phyloP scores from a whole-genome alignment of 92 coral and sea anemone genomes.

The Actinernus sp. region DNA sequence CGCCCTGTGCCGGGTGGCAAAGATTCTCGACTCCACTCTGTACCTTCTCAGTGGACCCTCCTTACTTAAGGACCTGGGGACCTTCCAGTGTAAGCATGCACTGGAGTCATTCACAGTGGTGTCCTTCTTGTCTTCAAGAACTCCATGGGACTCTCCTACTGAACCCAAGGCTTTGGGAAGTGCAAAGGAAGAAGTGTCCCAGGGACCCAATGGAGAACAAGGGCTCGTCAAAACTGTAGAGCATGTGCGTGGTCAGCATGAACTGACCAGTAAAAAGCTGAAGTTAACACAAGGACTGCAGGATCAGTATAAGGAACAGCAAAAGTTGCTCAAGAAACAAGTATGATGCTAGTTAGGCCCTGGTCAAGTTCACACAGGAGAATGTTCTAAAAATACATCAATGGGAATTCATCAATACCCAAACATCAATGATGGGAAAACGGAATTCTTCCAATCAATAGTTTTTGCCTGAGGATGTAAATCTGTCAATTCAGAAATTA shows the following conservation, averaged over 20 bases:
- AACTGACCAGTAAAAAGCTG: slow-evolving; percentile 63
- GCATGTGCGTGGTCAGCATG: slow-evolving; percentile 55
- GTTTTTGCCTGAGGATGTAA: too few species aligned
- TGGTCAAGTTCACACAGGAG: slow-evolving; percentile 12
- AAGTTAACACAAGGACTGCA: slow-evolving; percentile 69
- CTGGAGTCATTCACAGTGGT: slow-evolving; percentile 80
- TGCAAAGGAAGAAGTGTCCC: neutral
- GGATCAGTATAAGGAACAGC: slow-evolving; percentile 85
- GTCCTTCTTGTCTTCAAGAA: slow-evolving; percentile 76
- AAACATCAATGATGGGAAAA: too few species aligned
- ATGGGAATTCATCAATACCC: too few species aligned
- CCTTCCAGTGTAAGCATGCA: slow-evolving; percentile 39
- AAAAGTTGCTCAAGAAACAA: slow-evolving; percentile 70
- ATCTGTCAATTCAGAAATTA: too few species aligned
- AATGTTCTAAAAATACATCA: too few species aligned
- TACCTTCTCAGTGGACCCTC: slow-evolving; percentile 89
- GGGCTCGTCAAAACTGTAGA: slow-evolving; percentile 40
- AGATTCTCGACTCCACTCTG: slow-evolving; percentile 83
- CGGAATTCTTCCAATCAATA: too few species aligned
- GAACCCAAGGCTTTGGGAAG: neutral
- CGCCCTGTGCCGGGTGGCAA: slow-evolving; percentile 87
- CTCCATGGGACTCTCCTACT: slow-evolving; percentile 26
- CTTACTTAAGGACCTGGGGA: slow-evolving; percentile 56
- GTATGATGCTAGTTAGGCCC: too few species aligned
- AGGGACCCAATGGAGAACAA: neutral